Evolutionary conservation across 2,888 invertebrate genomes (phyloP).

Genomic region (Epirrhoe tristata): DNA sequence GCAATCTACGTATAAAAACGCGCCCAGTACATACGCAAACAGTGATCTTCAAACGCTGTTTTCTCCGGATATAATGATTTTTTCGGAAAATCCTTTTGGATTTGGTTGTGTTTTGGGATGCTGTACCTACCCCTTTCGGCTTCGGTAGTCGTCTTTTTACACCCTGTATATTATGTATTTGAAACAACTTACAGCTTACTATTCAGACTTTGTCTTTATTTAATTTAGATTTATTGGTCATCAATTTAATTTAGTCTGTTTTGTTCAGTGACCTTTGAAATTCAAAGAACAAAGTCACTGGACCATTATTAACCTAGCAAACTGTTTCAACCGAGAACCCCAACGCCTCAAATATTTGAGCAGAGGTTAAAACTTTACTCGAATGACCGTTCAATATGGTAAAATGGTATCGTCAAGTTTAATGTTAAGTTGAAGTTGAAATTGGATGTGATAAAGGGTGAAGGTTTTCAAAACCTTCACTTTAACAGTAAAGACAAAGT

Average conservation of each 20-base stretch:
- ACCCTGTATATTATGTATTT: too few species aligned
- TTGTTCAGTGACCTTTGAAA: conserved; percentile 46
- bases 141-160: too few species aligned
- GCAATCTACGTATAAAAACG: too few species aligned
- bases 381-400: conserved; percentile 32
- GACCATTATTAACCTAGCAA: conserved; percentile 22
- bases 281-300: conserved; percentile 30
- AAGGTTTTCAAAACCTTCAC: neutral
- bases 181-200: too few species aligned
- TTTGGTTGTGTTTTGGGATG: too few species aligned
- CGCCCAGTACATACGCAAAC: too few species aligned
- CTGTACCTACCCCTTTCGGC: too few species aligned
- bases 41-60: too few species aligned
- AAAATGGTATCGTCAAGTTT: conserved; percentile 21
- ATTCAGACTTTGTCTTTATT: too few species aligned
- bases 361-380: conserved; percentile 31
- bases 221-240: neutral
- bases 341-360: conserved; percentile 39
- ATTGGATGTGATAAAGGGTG: neutral
- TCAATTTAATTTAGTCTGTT: neutral
- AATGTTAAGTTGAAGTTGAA: conserved; percentile 5
- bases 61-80: too few species aligned
- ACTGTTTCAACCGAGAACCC: conserved; percentile 20
- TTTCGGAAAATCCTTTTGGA: too few species aligned
- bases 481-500: too few species aligned